phyloP scores from a whole-genome alignment of 2,888 invertebrate genomes.

The Erebia palarica region DNA sequence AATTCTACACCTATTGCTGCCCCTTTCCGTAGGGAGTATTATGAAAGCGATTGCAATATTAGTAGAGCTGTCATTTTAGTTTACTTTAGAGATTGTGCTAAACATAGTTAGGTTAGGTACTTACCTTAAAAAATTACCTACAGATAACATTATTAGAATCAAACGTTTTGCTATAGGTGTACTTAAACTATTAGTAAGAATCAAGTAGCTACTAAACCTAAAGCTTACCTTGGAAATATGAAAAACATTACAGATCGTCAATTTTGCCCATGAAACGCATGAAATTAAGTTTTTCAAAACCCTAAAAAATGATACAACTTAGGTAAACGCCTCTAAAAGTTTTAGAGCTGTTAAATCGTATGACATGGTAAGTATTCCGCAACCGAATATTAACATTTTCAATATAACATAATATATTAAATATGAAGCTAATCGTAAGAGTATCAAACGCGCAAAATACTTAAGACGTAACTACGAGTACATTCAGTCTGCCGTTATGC shows the following conservation, averaged over 20 bases:
- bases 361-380: not conserved
- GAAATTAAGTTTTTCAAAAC: not conserved
- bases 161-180: not conserved
- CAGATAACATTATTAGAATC: not conserved
- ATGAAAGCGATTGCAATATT: too few species aligned
- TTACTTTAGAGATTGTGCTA: too few species aligned
- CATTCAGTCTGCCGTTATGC: too few species aligned
- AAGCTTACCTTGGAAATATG: slow-evolving; percentile 12
- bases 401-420: too few species aligned
- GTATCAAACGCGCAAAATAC: not conserved
- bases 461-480: not conserved
- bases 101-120: slow-evolving; percentile 9
- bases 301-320: not conserved
- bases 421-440: not conserved
- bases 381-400: too few species aligned
- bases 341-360: not conserved
- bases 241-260: not conserved
- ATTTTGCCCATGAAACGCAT: slow-evolving; percentile 3
- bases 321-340: not conserved
- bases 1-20: too few species aligned
- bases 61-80: too few species aligned
- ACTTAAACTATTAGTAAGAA: slow-evolving; percentile 9
- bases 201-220: slow-evolving; percentile 46
- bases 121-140: slow-evolving; percentile 29
- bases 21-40: too few species aligned